Evolutionary conservation across 2,113 vertebrate genomes (phyloP), one percentile per base, ranked within the genome.

Genomic region (Electrona antarctica): DNA sequence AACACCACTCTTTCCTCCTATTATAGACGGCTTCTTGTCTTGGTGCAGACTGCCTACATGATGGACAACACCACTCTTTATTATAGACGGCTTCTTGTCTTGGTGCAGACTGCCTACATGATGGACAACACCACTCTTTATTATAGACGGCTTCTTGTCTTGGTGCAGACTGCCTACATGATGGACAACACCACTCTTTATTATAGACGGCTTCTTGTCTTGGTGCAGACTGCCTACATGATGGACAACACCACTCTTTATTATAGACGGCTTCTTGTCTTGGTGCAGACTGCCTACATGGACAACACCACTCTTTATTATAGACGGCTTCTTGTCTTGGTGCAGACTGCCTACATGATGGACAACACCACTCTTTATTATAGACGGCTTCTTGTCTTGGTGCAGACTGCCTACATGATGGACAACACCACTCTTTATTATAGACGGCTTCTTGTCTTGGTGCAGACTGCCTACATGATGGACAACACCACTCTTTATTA

Each of bases 231-330:
- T 47, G n/a, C 14, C 45, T 58, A 46, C 60, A 57, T 3, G 5
- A n/a, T n/a, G n/a, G 45, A 70, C 79, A 82, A 73, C 76, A 50
- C n/a, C n/a, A n/a, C n/a, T n/a, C n/a, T n/a, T 61, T 72, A 51
- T 87, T 75, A 84, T 73, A 77, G 71, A 80, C 80, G 62, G 52
- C 61, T 69, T 66, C 68, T 63, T 21, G 64, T 82, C 73, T 45
- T 74, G 65, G 65, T 71, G 61, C 62, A 64, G 28, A 48, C 71
- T 47, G n/a, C 14, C 45, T 58, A 46, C 60, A 57, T 3, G 5
- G 45, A 70, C 79, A 82, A 73, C 76, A 50, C n/a, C n/a, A n/a
- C n/a, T n/a, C n/a, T n/a, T 61, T 72, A 51, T 87, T 75, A 84
- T 73, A 77, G 71, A 80, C 80, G 62, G 52, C 61, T 69, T 66